Evolutionary conservation across 1,140 invertebrate species (phyloP).

Genomic region (Frieseomelitta varia): DNA sequence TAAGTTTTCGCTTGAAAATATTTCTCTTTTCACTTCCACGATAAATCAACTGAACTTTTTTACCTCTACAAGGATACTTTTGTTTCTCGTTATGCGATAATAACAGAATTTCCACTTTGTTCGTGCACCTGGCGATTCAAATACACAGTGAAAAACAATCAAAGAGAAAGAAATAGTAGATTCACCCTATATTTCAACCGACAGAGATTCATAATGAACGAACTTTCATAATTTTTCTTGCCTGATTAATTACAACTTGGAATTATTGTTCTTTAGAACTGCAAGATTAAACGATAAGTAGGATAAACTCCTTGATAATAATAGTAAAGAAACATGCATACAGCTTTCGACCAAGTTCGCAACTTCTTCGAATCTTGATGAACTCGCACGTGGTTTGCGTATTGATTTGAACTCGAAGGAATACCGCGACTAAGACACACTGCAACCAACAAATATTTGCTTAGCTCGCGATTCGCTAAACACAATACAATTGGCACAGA

Average conservation of each 20-base stretch:
- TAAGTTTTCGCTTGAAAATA: too few relatives aligned
- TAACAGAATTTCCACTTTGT: too few relatives aligned
- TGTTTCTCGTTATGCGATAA: too few relatives aligned
- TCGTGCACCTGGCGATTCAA: too few relatives aligned
- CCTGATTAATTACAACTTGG: neutral
- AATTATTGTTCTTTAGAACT: neutral
- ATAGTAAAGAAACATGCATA: neutral
- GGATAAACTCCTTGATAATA: neutral
- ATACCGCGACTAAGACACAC: neutral
- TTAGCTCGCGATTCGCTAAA: neutral
- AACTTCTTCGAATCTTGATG: neutral
- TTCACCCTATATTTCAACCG: too few relatives aligned
- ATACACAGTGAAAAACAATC: too few relatives aligned
- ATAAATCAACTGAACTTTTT: too few relatives aligned
- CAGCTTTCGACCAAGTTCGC: neutral
- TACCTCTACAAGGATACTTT: too few relatives aligned
- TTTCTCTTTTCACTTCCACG: too few relatives aligned
- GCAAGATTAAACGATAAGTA: neutral
- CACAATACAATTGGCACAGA: neutral
- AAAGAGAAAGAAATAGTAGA: too few relatives aligned
- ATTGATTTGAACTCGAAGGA: neutral
- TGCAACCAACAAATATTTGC: neutral
- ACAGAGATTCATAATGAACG: too few relatives aligned
- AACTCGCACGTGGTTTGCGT: neutral
- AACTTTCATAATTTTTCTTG: too few relatives aligned